Conservation (phyloP, 2,797 vertebrate genomes). For the Liparis tanakae region DNA sequence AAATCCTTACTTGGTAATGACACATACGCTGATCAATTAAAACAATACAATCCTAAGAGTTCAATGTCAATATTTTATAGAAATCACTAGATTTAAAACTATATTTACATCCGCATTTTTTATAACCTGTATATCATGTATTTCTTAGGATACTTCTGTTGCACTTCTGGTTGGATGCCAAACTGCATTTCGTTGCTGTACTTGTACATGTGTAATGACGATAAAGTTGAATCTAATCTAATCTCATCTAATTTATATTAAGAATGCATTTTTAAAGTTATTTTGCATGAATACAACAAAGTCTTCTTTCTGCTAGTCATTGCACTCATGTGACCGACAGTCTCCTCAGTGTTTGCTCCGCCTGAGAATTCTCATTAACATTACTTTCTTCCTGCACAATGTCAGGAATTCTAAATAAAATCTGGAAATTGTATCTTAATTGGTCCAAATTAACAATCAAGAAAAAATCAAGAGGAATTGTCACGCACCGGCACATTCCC, state of each 20-base stretch:
- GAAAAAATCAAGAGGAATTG: slow-evolving; percentile 31
- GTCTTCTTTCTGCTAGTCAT: not conserved
- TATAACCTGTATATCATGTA: no score
- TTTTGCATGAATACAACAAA: slow-evolving; percentile 16
- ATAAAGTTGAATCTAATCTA: no score
- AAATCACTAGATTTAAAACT: not conserved
- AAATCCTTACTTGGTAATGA: not conserved
- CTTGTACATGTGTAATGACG: no score
- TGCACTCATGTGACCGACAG: slow-evolving; percentile 5
- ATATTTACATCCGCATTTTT: no score
- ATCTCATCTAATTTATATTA: no score
- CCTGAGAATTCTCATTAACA: slow-evolving; percentile 28
- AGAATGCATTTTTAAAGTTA: not conserved
- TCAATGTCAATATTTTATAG: not conserved
- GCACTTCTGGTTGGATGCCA: no score
- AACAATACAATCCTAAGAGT: not conserved
- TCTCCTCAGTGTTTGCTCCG: slow-evolving; percentile 13
- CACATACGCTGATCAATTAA: not conserved
- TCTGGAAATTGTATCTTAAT: slow-evolving; percentile 57
- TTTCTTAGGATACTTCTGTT: no score
- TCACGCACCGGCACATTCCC: slow-evolving; percentile 40
- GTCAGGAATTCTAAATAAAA: slow-evolving; percentile 54
- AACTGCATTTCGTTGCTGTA: no score
- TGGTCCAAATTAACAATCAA: slow-evolving; percentile 53
- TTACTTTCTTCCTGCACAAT: slow-evolving; percentile 29